Conservation (phyloP, 2,113 vertebrate genomes). For the Tachysurus vachellii region DNA sequence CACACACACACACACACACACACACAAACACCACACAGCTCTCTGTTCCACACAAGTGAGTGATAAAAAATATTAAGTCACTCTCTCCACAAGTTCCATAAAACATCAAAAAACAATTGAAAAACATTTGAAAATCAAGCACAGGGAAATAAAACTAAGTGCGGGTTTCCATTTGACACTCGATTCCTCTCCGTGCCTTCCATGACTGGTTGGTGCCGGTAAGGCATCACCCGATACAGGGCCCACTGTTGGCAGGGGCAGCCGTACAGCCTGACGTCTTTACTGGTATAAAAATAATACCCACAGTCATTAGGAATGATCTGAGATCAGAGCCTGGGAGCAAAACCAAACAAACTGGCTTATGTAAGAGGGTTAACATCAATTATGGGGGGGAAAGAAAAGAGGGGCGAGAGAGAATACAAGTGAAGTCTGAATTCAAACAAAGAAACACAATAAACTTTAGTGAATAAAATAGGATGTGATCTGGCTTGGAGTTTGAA, state of each 20-base stretch:
- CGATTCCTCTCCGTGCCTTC: not conserved
- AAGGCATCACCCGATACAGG: constrained; percentile 32
- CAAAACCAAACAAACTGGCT: constrained; percentile 42
- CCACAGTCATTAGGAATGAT: constrained; percentile 54
- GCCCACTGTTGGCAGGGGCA: constrained; percentile 53
- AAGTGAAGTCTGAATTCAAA: not conserved
- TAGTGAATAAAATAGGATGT: not conserved
- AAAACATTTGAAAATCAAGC: constrained; percentile 1
- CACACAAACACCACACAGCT: not conserved
- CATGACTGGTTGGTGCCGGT: constrained; percentile 30
- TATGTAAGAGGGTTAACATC: constrained; percentile 53
- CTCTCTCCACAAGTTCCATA: not conserved
- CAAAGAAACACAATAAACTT: not conserved
- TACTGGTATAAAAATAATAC: constrained; percentile 63
- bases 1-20: constrained; percentile 15
- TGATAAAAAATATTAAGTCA: constrained; percentile 3
- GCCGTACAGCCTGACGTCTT: constrained; percentile 36
- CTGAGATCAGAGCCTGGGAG: constrained; percentile 43
- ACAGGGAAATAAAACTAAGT: constrained; percentile 1
- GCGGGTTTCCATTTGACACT: constrained; percentile 26
- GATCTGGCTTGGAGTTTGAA: not conserved
- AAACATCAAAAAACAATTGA: not conserved
- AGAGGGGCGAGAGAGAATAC: not conserved
- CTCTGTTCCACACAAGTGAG: not conserved
- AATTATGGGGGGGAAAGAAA: constrained; percentile 7